These are phyloP conservation scores for Lithophane ornitopus DNA, from an alignment of 2,888 invertebrate genomes.

Conservation along the genomic window DNA sequence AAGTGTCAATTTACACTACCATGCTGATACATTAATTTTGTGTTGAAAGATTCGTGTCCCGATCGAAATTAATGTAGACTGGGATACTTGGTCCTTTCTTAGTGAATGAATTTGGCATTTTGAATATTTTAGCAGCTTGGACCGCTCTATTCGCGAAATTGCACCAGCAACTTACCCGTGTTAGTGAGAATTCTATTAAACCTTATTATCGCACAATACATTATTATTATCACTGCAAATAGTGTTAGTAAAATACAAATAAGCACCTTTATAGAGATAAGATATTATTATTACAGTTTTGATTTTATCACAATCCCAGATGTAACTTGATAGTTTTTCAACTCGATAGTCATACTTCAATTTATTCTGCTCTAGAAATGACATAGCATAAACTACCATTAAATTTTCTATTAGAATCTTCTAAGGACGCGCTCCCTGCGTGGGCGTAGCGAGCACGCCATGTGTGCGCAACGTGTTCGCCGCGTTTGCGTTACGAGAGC, in stretches of 20 bases:
- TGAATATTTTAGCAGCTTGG: neutral
- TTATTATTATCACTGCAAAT: slow-evolving; percentile 12
- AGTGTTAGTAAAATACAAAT: slow-evolving; percentile 2
- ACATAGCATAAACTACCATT: neutral
- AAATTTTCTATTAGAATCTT: neutral
- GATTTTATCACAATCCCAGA: slow-evolving; percentile 3
- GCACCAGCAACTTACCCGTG: neutral
- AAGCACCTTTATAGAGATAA: slow-evolving; percentile 1
- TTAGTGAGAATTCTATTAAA: neutral
- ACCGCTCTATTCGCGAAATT: neutral
- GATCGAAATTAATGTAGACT: neutral
- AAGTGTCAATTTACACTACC: slow-evolving; percentile 4
- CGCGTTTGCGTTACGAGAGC: no score
- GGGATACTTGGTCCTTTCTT: neutral
- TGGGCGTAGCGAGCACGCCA: no score
- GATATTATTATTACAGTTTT: neutral
- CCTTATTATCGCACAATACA: slow-evolving; percentile 32
- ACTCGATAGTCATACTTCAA: neutral
- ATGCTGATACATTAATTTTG: neutral
- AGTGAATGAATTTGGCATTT: neutral
- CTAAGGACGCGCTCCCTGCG: neutral
- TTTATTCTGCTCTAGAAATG: neutral
- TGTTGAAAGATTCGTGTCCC: neutral
- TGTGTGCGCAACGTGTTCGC: no score
- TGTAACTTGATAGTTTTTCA: neutral